phyloP scores from a whole-genome alignment of 2,113 vertebrate species.

The Castor canadensis region DNA sequence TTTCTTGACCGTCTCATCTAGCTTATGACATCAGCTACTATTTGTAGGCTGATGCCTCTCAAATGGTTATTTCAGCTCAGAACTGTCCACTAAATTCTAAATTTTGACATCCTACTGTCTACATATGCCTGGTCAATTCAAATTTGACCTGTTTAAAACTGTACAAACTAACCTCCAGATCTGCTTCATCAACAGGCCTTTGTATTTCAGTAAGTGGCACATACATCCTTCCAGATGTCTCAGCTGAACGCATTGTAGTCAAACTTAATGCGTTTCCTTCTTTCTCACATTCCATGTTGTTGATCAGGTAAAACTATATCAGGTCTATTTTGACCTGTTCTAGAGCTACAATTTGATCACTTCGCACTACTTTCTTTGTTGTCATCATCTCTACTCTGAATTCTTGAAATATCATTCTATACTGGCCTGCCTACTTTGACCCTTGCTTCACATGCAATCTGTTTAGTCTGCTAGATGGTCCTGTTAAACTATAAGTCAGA shows the following conservation, averaged over 20 bases:
- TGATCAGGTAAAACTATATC: not conserved
- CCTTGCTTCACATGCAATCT: not conserved
- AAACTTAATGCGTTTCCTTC: not conserved
- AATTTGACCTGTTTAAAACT: not conserved
- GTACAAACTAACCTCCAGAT: not conserved
- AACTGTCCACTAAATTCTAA: not conserved
- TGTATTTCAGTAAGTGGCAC: not conserved
- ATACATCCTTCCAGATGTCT: not conserved
- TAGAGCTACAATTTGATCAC: not conserved
- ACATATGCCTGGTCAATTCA: not conserved
- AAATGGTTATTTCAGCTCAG: not conserved
- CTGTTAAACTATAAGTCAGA: not conserved
- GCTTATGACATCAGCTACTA: not conserved
- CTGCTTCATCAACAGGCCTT: not conserved
- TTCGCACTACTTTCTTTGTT: not conserved
- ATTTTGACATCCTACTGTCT: not conserved
- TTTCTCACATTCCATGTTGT: not conserved
- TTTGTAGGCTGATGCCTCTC: not conserved
- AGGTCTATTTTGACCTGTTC: not conserved
- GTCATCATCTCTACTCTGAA: not conserved
- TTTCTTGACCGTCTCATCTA: not conserved
- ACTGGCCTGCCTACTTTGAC: not conserved
- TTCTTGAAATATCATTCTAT: not conserved
- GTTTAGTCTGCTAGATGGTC: not conserved
- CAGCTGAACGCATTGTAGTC: not conserved